A percentile compares a stretch with the other conserved stretches of the same genome.
These are phyloP conservation scores for Ovibos moschatus DNA, from an alignment of 2,113 vertebrate species.

Conservation along the genomic window DNA sequence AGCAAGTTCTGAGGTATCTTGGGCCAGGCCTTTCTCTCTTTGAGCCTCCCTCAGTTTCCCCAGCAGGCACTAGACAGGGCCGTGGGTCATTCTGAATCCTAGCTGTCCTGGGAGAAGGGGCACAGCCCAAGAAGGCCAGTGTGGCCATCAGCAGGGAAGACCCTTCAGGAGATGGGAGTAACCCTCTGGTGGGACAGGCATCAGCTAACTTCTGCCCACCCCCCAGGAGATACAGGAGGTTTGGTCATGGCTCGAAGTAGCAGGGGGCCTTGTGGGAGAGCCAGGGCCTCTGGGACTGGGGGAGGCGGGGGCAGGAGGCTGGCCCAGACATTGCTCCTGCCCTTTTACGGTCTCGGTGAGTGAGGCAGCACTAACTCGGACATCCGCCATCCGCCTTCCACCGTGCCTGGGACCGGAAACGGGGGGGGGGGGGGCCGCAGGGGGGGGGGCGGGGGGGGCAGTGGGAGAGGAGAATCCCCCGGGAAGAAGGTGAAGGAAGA, in stretches of 20 bases:
- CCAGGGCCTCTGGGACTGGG: neutral
- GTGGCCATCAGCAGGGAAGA: neutral
- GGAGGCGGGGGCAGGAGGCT: constrained; percentile 5
- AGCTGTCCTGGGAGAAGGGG: neutral
- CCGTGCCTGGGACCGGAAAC: constrained; percentile 66
- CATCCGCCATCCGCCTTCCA: constrained; percentile 73
- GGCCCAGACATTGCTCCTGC: constrained; percentile 53
- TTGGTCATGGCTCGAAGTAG: neutral
- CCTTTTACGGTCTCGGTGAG: constrained; percentile 74
- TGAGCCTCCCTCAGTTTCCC: constrained; percentile 55
- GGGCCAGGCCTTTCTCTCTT: neutral
- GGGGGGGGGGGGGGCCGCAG: neutral
- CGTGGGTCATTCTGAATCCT: neutral
- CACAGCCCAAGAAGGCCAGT: neutral
- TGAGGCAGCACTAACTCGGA: constrained; percentile 70
- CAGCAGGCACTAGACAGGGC: neutral
- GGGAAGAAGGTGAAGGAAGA: neutral
- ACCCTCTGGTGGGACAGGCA: neutral
- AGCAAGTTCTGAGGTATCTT: neutral
- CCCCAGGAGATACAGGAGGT: neutral
- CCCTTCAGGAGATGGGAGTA: neutral
- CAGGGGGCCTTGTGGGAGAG: neutral
- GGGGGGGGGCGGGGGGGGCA: neutral
- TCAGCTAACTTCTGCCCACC: neutral
- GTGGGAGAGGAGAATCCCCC: neutral